Base-by-base conservation (phyloP, 2,888 invertebrate species). In the Troides aeacus region DNA sequence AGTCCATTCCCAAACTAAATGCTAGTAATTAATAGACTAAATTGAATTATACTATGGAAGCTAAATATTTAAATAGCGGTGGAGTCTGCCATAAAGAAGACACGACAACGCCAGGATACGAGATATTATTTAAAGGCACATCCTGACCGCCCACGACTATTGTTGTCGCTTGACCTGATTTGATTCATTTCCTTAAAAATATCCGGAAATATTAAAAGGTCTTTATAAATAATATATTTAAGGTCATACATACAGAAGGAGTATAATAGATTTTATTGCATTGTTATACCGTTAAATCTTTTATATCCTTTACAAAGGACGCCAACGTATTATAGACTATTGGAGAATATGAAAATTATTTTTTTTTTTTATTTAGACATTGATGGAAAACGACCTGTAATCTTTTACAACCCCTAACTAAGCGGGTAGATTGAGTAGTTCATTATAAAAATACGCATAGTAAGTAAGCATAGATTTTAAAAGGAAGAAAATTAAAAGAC, bases 141-240 rank as follows among this genome's bases (percentile, higher is more conserved):
- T 12, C 42, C 12, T 6, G 46, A 24, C 65, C 65, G 58, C 65
- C 59, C 30, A 39, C 65, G 24, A 58, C 42, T 59, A 65, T 65
- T 65, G 64, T 65, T 65, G 65, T 58, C 65, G 65, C 58, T 18
- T 59, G 65, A 46, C 65, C 65, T 42, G 24, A 23, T 46, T 46
- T 65, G 65, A 65, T 65, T 65, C 65, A 65, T 65, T 42, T 24
- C 65, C n/a, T 64, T 65, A 58, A 57, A 57, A 12, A 58, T 23
- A 58, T 15, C 57, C 21, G 15, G 10, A 30, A 4, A 30, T 30
- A 30, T 30, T 30, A 4, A 30, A 30, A 15, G 8, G n/a, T 23
- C 15, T 58, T 58, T 23, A 7, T 12, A n/a, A 58, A 58, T n/a
- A 23, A 58, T 23, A 23, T 24, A 58, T 58, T 58, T 24, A 4